These are phyloP conservation scores for Drosophila bifasciata DNA, from an alignment of 1,140 invertebrate genomes.

Conservation along the genomic window DNA sequence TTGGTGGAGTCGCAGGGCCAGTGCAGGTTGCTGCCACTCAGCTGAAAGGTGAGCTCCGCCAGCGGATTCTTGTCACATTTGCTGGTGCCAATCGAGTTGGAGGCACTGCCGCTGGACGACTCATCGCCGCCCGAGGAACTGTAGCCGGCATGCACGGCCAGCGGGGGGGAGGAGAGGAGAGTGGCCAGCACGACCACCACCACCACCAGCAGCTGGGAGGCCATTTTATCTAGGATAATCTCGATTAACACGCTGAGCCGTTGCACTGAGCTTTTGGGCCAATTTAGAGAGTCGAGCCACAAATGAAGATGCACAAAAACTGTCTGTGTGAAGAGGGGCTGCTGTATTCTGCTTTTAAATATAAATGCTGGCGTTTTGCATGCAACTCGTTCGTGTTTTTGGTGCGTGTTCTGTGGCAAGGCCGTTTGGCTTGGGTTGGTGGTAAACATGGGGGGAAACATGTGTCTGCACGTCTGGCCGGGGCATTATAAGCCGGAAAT, in stretches of 20 bases:
- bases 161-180: background rate
- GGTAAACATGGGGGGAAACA: conserved; percentile 62
- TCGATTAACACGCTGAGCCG: background rate
- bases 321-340: conserved; percentile 24
- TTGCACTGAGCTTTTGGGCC: too few relatives aligned
- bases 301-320: conserved; percentile 31
- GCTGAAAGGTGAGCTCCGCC: conserved; percentile 75
- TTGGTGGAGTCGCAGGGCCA: conserved; percentile 87
- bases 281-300: conserved; percentile 26
- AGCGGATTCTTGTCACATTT: conserved; percentile 75
- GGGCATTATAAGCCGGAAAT: conserved; percentile 20
- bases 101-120: conserved; percentile 13
- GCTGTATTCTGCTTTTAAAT: conserved; percentile 43
- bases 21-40: conserved; percentile 85
- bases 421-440: conserved; percentile 55
- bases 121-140: conserved; percentile 35
- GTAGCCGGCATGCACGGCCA: conserved; percentile 33
- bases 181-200: conserved; percentile 23
- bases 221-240: conserved; percentile 39
- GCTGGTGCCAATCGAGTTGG: conserved; percentile 47
- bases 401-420: conserved; percentile 58
- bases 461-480: conserved; percentile 52
- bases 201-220: conserved; percentile 16
- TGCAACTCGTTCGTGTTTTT: conserved; percentile 1
- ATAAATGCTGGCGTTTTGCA: conserved; percentile 52